These are phyloP conservation scores for Octopus bimaculoides DNA, from an alignment of 1,140 invertebrate genomes.

Conservation along the genomic window DNA sequence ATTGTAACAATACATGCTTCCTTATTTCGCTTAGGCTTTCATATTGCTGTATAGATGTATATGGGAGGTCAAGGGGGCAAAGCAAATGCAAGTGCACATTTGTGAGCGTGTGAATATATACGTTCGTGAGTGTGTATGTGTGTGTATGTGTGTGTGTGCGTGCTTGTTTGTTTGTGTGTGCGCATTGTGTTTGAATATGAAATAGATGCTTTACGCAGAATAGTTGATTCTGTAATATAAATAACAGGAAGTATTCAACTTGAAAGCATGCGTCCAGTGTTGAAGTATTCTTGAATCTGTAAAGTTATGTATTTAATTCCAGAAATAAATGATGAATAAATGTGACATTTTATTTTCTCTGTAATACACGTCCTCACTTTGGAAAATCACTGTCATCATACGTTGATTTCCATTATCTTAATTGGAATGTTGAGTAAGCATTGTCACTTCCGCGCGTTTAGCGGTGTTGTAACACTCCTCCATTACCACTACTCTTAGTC, in stretches of 20 bases:
- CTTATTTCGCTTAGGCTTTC: too few relatives aligned
- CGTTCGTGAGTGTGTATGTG: background rate
- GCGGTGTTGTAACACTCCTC: too few relatives aligned
- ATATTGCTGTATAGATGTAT: too few relatives aligned
- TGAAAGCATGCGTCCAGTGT: background rate
- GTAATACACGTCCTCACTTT: background rate
- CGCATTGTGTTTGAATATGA: background rate
- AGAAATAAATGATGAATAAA: background rate
- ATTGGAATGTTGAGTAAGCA: background rate
- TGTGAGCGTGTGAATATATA: too few relatives aligned
- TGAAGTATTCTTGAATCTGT: background rate
- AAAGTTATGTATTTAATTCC: background rate
- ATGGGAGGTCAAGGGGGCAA: too few relatives aligned
- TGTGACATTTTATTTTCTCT: background rate
- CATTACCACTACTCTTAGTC: too few relatives aligned
- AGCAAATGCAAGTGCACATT: too few relatives aligned
- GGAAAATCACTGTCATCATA: background rate
- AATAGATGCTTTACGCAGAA: too few relatives aligned
- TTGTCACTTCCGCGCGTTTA: too few relatives aligned
- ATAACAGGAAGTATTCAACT: background rate
- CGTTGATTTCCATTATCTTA: background rate
- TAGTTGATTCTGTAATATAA: too few relatives aligned
- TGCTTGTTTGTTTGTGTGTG: background rate
- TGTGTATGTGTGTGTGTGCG: constrained; percentile 14
- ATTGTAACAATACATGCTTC: too few relatives aligned